Percentiles rank a stretch among this genome's conserved stretches.
Evolutionary conservation across 2,113 vertebrate genomes (phyloP).

Genomic region (Microcebus tavaratra): DNA sequence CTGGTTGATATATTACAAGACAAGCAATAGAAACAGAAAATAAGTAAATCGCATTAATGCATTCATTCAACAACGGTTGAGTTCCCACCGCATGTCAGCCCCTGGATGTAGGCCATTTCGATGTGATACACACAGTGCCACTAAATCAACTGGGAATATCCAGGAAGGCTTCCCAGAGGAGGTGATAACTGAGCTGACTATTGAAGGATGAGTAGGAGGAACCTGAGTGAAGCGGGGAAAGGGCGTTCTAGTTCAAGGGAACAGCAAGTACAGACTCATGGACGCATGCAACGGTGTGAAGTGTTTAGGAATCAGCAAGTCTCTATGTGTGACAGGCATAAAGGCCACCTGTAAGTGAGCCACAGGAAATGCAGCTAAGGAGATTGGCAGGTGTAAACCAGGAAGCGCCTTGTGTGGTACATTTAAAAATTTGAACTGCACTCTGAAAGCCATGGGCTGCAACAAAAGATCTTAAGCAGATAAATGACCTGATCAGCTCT

Average conservation of each 20-base stretch:
- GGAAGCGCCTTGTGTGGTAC: background rate
- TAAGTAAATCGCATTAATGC: background rate
- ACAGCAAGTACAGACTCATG: background rate
- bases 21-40: background rate
- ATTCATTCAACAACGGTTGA: background rate
- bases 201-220: background rate
- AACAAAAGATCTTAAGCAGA: background rate
- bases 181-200: background rate
- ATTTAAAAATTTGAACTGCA: background rate
- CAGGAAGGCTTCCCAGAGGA: constrained; percentile 2
- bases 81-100: background rate
- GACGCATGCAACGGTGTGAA: background rate
- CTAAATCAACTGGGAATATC: background rate
- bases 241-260: background rate
- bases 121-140: background rate
- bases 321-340: background rate
- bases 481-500: background rate
- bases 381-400: background rate
- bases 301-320: background rate
- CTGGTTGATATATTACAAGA: background rate
- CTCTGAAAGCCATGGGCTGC: background rate
- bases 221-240: background rate
- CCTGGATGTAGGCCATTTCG: background rate
- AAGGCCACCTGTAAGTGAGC: background rate
- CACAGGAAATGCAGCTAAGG: background rate